A percentile compares a stretch with the other conserved stretches of the same genome.
phyloP scores from a whole-genome alignment of 2,113 vertebrate species.

The Sylvicapra grimmia region DNA sequence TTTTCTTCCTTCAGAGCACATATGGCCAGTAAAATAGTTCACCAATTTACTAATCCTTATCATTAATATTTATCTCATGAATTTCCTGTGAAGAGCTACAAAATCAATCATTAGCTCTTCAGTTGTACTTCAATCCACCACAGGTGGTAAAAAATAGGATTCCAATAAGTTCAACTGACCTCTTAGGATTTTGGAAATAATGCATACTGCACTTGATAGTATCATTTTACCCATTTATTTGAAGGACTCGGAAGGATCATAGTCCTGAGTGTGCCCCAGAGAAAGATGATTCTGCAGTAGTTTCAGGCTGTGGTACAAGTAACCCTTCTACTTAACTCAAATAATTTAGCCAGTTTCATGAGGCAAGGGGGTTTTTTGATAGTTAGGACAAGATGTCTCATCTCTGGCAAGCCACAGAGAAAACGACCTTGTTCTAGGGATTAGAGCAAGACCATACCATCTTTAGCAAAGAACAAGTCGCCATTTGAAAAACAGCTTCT shows the following conservation, averaged over 20 bases:
- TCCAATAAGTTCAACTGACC: background rate
- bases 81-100: background rate
- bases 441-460: background rate
- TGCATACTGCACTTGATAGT: accelerated
- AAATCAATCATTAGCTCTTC: background rate
- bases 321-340: background rate
- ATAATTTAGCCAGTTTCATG: background rate
- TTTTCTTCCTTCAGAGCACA: background rate
- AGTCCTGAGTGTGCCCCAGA: background rate
- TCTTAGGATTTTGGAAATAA: background rate
- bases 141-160: background rate
- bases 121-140: background rate
- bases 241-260: background rate
- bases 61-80: background rate
- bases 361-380: background rate
- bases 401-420: background rate
- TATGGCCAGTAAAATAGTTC: background rate
- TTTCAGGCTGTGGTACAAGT: background rate
- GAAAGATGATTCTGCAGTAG: background rate
- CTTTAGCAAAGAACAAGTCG: background rate
- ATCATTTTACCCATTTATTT: background rate
- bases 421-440: background rate
- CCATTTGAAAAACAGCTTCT: background rate
- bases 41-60: background rate
- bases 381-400: background rate